Evolutionary conservation across 2,888 invertebrate genomes (phyloP).

Genomic region (Athetis lepigone): DNA sequence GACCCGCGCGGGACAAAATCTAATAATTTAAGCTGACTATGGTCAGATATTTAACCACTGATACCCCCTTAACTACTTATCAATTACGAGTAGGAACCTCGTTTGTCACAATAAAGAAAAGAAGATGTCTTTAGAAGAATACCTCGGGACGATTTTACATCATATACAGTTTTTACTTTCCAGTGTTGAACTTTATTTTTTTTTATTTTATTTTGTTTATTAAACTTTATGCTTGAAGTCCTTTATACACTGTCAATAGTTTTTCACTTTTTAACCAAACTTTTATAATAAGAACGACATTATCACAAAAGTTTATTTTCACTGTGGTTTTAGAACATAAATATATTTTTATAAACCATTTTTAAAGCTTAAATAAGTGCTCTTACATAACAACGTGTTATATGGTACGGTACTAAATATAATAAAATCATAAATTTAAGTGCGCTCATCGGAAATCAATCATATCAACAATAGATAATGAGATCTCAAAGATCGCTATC

Average conservation of each 20-base stretch:
- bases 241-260: not conserved
- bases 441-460: slow-evolving; percentile 21
- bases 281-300: not conserved
- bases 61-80: not conserved
- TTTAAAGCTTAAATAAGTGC: not conserved
- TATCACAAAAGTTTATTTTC: not conserved
- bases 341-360: not conserved
- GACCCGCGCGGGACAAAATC: not conserved
- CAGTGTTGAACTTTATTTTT: too few relatives aligned
- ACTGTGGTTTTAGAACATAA: not conserved
- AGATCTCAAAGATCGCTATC: slow-evolving; percentile 33
- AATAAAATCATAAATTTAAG: slow-evolving; percentile 32
- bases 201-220: too few relatives aligned
- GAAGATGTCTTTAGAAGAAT: too few relatives aligned
- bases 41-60: not conserved
- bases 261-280: not conserved
- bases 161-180: too few relatives aligned
- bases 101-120: not conserved
- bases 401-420: slow-evolving; percentile 19
- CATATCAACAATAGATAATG: slow-evolving; percentile 27
- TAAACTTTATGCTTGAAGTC: too few relatives aligned
- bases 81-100: not conserved
- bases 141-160: not conserved
- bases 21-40: not conserved
- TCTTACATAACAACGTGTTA: slow-evolving; percentile 2